These are phyloP conservation scores for Alethe castanea DNA, from an alignment of 2,113 vertebrate species.

Conservation along the genomic window DNA sequence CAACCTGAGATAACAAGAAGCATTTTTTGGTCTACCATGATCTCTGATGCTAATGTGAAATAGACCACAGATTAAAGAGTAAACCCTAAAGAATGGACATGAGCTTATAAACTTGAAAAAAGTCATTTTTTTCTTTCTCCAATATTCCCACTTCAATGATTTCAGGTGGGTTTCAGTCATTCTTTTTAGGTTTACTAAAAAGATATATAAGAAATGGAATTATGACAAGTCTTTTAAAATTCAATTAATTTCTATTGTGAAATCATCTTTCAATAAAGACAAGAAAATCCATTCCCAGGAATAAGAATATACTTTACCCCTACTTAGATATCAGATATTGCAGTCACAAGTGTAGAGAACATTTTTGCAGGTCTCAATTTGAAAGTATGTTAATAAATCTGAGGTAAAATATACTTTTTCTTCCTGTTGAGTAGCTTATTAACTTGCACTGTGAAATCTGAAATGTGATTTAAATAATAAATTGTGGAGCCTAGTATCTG, in stretches of 20 bases:
- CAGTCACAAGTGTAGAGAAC: neutral
- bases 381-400: neutral
- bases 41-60: neutral
- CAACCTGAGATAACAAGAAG: neutral
- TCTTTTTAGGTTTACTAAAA: neutral
- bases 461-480: slow-evolving; percentile 23
- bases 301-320: neutral
- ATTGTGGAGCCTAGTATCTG: neutral
- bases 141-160: neutral
- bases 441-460: neutral
- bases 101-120: neutral
- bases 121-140: neutral
- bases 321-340: neutral
- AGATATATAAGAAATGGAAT: neutral
- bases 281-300: neutral
- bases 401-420: neutral
- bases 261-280: neutral
- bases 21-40: neutral
- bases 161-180: neutral
- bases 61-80: neutral
- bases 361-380: neutral
- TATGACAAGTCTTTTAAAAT: neutral
- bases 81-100: neutral
- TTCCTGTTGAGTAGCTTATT: neutral
- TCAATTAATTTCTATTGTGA: neutral